A percentile compares a stretch with the other conserved stretches of the same genome.
These are phyloP conservation scores for Bombus affinis DNA, from an alignment of 1,140 invertebrate species.

Conservation along the genomic window DNA sequence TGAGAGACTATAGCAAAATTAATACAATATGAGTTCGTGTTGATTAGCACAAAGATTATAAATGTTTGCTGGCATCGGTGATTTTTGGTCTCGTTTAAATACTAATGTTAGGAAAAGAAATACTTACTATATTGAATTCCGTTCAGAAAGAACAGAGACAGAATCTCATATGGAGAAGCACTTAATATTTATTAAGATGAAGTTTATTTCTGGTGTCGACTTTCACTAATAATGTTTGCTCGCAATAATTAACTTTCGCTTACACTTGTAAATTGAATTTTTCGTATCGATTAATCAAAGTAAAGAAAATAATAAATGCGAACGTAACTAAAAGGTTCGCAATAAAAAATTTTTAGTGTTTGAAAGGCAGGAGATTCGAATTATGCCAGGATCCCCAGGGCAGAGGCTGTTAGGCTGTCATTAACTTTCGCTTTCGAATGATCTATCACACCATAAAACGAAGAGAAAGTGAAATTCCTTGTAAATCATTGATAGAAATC, in stretches of 20 bases:
- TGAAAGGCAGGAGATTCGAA: too few relatives aligned
- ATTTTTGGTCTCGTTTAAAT: background rate
- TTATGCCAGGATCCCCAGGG: too few relatives aligned
- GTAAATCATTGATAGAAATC: background rate
- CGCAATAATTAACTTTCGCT: background rate
- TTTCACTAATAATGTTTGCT: slow-evolving; percentile 3
- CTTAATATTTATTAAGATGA: background rate
- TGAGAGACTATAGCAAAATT: too few relatives aligned
- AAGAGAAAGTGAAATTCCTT: background rate
- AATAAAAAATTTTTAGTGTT: too few relatives aligned
- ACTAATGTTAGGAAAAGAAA: too few relatives aligned
- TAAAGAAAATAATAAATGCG: background rate
- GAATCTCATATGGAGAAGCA: background rate
- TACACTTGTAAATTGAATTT: too few relatives aligned
- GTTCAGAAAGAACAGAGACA: background rate
- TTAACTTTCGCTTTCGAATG: slow-evolving; percentile 2
- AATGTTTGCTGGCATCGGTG: background rate
- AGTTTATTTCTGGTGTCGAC: background rate
- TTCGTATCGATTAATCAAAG: background rate
- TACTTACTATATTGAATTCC: background rate
- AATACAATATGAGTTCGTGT: too few relatives aligned
- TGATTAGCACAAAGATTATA: background rate
- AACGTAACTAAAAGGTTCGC: too few relatives aligned
- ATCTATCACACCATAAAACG: background rate
- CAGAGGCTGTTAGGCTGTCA: background rate